These are phyloP conservation scores for Glaucomys volans DNA, from an alignment of 2,113 vertebrate genomes.

Conservation along the genomic window DNA sequence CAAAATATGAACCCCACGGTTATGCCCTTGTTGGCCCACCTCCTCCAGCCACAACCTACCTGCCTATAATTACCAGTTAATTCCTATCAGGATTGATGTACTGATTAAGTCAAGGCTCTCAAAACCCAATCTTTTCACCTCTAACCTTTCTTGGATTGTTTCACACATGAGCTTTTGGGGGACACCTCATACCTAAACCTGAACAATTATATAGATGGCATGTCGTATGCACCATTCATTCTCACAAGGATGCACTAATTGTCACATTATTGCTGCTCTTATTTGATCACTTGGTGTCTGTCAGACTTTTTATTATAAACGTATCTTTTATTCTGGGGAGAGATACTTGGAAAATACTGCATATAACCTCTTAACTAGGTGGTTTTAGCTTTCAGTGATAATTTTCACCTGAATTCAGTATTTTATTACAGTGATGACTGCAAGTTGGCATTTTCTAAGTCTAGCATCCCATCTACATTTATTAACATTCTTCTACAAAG, in stretches of 20 bases:
- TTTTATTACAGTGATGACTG: neutral
- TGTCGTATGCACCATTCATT: neutral
- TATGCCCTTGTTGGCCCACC: too few species aligned
- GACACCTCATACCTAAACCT: too few species aligned
- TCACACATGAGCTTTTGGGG: too few species aligned
- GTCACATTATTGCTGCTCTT: neutral
- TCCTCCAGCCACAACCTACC: too few species aligned
- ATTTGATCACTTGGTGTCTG: neutral
- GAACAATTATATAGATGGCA: neutral
- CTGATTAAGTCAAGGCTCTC: too few species aligned
- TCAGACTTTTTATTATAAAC: neutral
- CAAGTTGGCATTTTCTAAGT: neutral
- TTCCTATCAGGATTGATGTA: too few species aligned
- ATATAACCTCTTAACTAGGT: neutral
- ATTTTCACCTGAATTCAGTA: neutral
- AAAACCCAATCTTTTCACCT: too few species aligned
- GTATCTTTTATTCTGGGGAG: neutral
- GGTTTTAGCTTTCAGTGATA: neutral
- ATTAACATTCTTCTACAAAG: neutral
- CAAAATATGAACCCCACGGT: too few species aligned
- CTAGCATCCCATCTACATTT: neutral
- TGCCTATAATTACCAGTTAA: too few species aligned
- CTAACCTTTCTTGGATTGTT: too few species aligned
- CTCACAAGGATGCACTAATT: neutral
- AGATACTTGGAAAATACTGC: constrained; percentile 8